Base-by-base conservation (phyloP, 2,888 invertebrate genomes). In the Tridacna gigas region DNA sequence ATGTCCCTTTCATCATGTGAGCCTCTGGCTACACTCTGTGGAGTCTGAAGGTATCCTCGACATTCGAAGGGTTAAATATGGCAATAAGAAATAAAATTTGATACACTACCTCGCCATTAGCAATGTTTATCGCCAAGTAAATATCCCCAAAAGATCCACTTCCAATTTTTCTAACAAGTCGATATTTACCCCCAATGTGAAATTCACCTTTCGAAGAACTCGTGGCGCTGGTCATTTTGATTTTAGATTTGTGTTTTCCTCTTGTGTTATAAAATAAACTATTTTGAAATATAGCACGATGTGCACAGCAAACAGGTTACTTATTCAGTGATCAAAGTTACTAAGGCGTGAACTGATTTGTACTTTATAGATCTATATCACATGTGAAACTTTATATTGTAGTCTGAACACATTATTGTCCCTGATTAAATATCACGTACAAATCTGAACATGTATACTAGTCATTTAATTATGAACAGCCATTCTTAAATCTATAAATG, bases 61-160 rank as follows among this genome's bases (percentile, higher is more conserved):
- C 37, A 37, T 37, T 37, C 37, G 2, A 7, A 37, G 3, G 37
- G 7, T 37, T 37, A 7, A 37, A 37, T 2, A 4, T 37, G 37
- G 2, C 37, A 37, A 37, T n/a, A 7, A 37, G 37, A 37, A 37
- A 37, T 37, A 37, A 37, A 37, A 37, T 37, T 37, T 37, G 37
- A 74, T 45, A 73, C 81, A 91, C 80, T 83, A 94, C 94, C 92
- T 94, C 94, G 79, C 94, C 94, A 89, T 92, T 94, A 20, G 93
- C 88, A 67, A 93, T 92, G 87, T 94, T 94, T 75, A 94, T 93
- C 37, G 94, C 94, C 67, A 95, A 89, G 86, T 94, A 95, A 82
- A 95, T 95, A 86, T 95, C 95, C 60, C 95, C 95, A 88, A 95
- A 95, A 7, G 94, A 94, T 51, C 94, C 94, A 90, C 94, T 94